phyloP scores from a whole-genome alignment of 2,113 vertebrate species.

The Spea bombifrons region DNA sequence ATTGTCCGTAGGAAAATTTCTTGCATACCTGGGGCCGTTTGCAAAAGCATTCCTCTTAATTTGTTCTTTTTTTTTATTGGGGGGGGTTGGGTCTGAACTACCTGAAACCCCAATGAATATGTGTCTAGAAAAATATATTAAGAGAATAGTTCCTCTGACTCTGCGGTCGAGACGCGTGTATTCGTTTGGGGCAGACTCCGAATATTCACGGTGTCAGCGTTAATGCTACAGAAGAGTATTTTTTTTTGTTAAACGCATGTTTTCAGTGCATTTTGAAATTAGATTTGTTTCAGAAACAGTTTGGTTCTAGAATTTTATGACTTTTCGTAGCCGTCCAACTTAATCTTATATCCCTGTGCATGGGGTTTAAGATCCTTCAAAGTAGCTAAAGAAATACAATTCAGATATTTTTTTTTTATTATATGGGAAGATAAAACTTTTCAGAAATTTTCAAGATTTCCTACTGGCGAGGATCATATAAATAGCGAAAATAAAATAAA shows the following conservation, averaged over 20 bases:
- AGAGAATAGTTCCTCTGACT: background rate
- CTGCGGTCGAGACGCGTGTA: background rate
- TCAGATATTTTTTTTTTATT: no score
- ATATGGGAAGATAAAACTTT: no score
- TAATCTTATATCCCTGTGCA: no score
- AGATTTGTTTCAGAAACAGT: no score
- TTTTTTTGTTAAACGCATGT: background rate
- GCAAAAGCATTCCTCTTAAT: conserved; percentile 1
- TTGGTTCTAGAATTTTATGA: no score
- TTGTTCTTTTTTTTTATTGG: background rate
- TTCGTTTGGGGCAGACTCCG: background rate
- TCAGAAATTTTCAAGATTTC: no score
- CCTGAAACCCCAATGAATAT: background rate
- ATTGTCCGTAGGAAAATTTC: background rate
- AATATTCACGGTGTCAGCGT: background rate
- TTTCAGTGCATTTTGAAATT: background rate
- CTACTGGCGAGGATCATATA: no score
- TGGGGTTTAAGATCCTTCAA: no score
- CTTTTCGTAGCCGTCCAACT: no score
- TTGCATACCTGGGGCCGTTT: conserved; percentile 2
- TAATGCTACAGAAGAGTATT: background rate
- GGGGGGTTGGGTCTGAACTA: background rate
- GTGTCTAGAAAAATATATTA: conserved; percentile 1
- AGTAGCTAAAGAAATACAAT: no score
- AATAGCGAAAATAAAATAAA: no score